A percentile compares a stretch with the other conserved stretches of the same genome.
Conservation (phyloP, 1,140 invertebrate species). For the Odontomachus brunneus region DNA sequence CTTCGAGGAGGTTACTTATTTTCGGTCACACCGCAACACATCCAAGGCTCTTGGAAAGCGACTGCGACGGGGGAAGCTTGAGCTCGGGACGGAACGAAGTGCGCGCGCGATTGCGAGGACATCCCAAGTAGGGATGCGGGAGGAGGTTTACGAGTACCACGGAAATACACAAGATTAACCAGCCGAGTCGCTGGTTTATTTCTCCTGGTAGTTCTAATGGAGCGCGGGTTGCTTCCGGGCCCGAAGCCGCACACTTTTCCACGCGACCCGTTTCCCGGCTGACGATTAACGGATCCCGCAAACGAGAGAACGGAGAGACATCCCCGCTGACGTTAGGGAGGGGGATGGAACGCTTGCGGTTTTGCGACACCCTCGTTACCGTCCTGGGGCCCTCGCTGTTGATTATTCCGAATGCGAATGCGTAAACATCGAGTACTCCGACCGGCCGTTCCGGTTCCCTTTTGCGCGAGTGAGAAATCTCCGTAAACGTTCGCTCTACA, state of each 20-base stretch:
- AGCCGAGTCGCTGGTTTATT: neutral
- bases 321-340: neutral
- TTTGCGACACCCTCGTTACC: slow-evolving; percentile 74
- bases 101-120: neutral
- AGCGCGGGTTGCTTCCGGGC: slow-evolving; percentile 1
- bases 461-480: slow-evolving; percentile 46
- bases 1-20: no score
- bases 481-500: slow-evolving; percentile 38
- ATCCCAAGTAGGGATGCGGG: no score
- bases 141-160: neutral
- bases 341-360: slow-evolving; percentile 58
- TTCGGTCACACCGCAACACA: no score
- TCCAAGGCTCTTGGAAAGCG: no score
- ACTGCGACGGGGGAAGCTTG: no score
- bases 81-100: no score
- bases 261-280: slow-evolving; percentile 8
- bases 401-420: slow-evolving; percentile 71
- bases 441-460: neutral
- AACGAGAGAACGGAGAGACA: slow-evolving; percentile 2
- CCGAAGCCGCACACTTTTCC: slow-evolving; percentile 58
- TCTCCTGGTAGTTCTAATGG: slow-evolving; percentile 31
- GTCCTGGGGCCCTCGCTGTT: slow-evolving; percentile 55
- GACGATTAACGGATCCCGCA: slow-evolving; percentile 56
- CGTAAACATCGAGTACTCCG: slow-evolving; percentile 65
- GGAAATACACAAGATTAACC: slow-evolving; percentile 5